These are phyloP conservation scores for Leptobrachium ailaonicum DNA, from an alignment of 2,113 vertebrate species.

Conservation along the genomic window DNA sequence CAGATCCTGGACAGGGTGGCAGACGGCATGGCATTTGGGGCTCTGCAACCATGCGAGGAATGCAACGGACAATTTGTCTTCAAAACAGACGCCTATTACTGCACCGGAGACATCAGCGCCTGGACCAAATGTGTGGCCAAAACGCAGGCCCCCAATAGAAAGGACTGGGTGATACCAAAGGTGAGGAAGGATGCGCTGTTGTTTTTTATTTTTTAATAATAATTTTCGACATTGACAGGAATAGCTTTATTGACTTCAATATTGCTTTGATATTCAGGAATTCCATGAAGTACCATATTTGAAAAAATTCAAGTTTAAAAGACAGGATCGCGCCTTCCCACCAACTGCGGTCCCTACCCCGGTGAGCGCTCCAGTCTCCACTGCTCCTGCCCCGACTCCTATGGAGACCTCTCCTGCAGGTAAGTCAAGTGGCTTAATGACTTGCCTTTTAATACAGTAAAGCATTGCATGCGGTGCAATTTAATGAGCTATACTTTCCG, in stretches of 20 bases:
- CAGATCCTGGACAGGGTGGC: slow-evolving; percentile 90
- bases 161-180: slow-evolving; percentile 90
- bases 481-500: too few species aligned
- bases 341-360: slow-evolving; percentile 60
- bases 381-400: slow-evolving; percentile 70
- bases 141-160: slow-evolving; percentile 79
- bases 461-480: too few species aligned
- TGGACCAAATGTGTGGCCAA: slow-evolving; percentile 96
- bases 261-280: slow-evolving; percentile 70
- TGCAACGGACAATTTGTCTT: slow-evolving; percentile 92
- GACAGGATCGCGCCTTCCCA: slow-evolving; percentile 81
- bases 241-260: too few species aligned
- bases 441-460: too few species aligned
- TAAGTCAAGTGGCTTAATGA: not conserved
- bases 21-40: slow-evolving; percentile 89
- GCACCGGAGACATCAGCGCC: slow-evolving; percentile 88
- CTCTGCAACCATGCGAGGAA: slow-evolving; percentile 81
- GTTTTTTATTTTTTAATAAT: not conserved
- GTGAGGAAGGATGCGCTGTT: slow-evolving; percentile 59
- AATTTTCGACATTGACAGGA: too few species aligned
- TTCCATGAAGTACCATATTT: slow-evolving; percentile 88
- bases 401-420: slow-evolving; percentile 19
- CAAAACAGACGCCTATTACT: slow-evolving; percentile 88
- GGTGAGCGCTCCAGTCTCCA: not conserved
- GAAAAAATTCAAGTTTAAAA: slow-evolving; percentile 94